A percentile compares a stretch with the other conserved stretches of the same genome.
Conservation (phyloP, 1,140 invertebrate species). For the Dermatophagoides farinae region DNA sequence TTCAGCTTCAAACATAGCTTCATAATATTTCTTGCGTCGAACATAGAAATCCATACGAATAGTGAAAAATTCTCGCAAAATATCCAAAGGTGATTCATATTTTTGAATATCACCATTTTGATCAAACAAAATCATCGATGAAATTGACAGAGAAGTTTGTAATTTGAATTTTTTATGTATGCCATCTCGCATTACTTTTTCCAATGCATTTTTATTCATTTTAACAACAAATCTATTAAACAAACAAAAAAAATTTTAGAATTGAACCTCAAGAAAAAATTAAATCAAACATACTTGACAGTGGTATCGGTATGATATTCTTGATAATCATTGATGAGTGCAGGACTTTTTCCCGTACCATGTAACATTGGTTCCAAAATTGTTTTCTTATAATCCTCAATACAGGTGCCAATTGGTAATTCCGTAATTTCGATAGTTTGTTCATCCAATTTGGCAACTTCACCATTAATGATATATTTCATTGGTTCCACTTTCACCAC, state of each 20-base stretch:
- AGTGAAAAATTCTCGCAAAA: constrained; percentile 64
- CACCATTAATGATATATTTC: constrained; percentile 59
- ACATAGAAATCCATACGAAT: constrained; percentile 60
- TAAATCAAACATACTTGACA: not conserved
- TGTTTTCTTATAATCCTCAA: constrained; percentile 84
- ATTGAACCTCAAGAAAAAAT: no score
- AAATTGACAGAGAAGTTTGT: constrained; percentile 49
- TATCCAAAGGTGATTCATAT: constrained; percentile 53
- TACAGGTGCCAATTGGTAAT: constrained; percentile 81
- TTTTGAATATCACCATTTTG: constrained; percentile 59
- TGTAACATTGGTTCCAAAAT: constrained; percentile 63
- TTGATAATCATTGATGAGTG: constrained; percentile 55
- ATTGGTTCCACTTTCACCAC: constrained; percentile 52
- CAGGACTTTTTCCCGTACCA: constrained; percentile 54
- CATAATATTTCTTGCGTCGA: constrained; percentile 70
- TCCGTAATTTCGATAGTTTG: constrained; percentile 80
- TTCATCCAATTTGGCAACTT: constrained; percentile 55
- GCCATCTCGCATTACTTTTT: constrained; percentile 53
- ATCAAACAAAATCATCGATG: constrained; percentile 85
- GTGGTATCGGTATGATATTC: constrained; percentile 76
- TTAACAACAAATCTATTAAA: constrained; percentile 48
- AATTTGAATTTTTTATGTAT: constrained; percentile 90
- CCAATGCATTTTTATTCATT: constrained; percentile 53
- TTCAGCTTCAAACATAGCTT: constrained; percentile 75
- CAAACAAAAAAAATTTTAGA: not conserved